Percentiles rank a stretch among this genome's conserved stretches.
These are phyloP conservation scores for Mesoligia furuncula DNA, from an alignment of 2,888 invertebrate genomes.

Conservation along the genomic window DNA sequence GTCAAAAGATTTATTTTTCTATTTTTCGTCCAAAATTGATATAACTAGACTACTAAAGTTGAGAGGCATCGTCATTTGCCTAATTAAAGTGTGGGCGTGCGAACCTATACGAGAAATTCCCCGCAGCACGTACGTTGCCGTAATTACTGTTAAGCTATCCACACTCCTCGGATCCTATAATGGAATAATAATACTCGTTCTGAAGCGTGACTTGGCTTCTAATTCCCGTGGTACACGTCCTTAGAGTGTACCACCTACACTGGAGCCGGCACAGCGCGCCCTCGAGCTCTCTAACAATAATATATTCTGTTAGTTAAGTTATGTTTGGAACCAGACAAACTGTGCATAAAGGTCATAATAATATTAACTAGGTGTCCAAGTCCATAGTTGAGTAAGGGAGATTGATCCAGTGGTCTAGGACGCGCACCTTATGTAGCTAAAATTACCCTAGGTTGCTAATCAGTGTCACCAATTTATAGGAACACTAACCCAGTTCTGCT, in stretches of 20 bases:
- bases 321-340: neutral
- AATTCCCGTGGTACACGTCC: conserved; percentile 64
- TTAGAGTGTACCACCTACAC: conserved; percentile 18
- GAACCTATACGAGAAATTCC: conserved; percentile 57
- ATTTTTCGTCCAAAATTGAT: neutral
- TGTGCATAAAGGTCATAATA: neutral
- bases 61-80: conserved; percentile 1
- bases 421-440: neutral
- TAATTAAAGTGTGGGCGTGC: conserved; percentile 40
- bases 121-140: conserved; percentile 62
- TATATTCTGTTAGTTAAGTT: conserved; percentile 1
- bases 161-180: conserved; percentile 74
- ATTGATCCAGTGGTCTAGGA: neutral
- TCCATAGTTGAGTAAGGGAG: neutral
- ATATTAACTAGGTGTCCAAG: neutral
- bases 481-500: neutral
- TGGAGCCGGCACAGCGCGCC: conserved; percentile 19
- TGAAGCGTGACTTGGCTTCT: conserved; percentile 76
- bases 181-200: conserved; percentile 82
- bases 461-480: neutral
- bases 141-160: conserved; percentile 78
- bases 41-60: neutral
- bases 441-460: neutral
- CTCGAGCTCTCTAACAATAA: conserved; percentile 10
- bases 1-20: neutral